phyloP scores from a whole-genome alignment of 2,797 vertebrate genomes.

The Rhadinocentrus ornatus region DNA sequence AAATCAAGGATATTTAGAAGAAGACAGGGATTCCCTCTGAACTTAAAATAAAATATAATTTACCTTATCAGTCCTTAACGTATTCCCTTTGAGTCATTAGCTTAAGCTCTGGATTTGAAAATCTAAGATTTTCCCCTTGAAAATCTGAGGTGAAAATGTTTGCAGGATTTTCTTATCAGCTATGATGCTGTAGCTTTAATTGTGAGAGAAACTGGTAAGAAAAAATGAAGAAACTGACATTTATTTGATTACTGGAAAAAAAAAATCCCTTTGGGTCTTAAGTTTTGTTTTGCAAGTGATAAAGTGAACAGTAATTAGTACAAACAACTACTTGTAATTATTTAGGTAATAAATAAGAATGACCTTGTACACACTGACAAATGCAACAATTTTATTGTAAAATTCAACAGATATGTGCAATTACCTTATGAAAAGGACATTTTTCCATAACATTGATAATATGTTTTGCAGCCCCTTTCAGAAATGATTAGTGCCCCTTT shows the following conservation, averaged over 20 bases:
- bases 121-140: neutral
- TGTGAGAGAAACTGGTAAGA: neutral
- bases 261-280: neutral
- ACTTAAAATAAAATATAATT: neutral
- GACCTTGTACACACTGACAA: slow-evolving; percentile 55
- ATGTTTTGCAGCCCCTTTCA: slow-evolving; percentile 78
- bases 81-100: too few species aligned
- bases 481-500: slow-evolving; percentile 80
- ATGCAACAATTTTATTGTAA: slow-evolving; percentile 95
- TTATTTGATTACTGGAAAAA: neutral
- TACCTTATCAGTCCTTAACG: too few species aligned
- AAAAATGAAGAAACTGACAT: neutral
- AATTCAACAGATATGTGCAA: slow-evolving; percentile 91
- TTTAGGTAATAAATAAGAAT: slow-evolving; percentile 29
- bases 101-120: too few species aligned
- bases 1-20: too few species aligned
- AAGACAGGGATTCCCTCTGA: too few species aligned
- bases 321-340: neutral
- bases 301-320: too few species aligned
- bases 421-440: slow-evolving; percentile 90
- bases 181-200: neutral
- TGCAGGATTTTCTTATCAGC: neutral
- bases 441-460: slow-evolving; percentile 83
- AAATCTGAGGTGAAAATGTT: neutral
- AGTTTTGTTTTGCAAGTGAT: neutral